These are phyloP conservation scores for Gallinago stenura DNA, from an alignment of 2,797 vertebrate species.

Conservation along the genomic window DNA sequence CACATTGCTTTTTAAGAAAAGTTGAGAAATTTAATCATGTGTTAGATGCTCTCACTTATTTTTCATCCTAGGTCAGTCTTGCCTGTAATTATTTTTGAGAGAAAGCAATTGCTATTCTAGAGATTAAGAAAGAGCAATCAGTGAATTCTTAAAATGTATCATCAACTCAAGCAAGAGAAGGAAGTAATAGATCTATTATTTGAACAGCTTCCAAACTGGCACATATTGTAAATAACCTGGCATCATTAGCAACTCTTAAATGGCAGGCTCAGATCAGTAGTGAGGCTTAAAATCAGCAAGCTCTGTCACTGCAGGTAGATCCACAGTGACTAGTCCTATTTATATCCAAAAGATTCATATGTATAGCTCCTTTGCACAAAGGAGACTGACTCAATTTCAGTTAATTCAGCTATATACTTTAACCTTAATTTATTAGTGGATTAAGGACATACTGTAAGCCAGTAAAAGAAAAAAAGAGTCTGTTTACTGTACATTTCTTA, in stretches of 20 bases:
- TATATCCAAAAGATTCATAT: background rate
- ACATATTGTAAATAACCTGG: background rate
- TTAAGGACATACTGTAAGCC: background rate
- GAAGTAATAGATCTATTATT: background rate
- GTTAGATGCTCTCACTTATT: background rate
- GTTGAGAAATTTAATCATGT: constrained; percentile 13
- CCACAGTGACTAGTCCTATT: background rate
- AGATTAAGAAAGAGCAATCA: constrained; percentile 7
- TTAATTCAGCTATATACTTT: background rate
- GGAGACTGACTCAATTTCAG: background rate
- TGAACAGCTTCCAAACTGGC: background rate
- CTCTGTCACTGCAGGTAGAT: background rate
- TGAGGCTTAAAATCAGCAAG: background rate
- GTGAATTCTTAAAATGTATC: constrained; percentile 23
- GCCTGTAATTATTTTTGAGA: constrained; percentile 47
- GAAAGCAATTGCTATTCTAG: constrained; percentile 17
- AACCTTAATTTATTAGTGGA: background rate
- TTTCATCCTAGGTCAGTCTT: constrained; percentile 36
- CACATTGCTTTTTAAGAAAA: background rate
- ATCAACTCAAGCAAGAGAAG: background rate
- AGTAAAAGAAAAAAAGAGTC: background rate
- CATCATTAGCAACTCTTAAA: background rate
- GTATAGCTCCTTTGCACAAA: background rate
- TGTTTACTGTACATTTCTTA: background rate
- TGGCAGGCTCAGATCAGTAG: background rate